These are phyloP conservation scores for Chitala chitala DNA, from an alignment of 2,113 vertebrate species.

Conservation along the genomic window DNA sequence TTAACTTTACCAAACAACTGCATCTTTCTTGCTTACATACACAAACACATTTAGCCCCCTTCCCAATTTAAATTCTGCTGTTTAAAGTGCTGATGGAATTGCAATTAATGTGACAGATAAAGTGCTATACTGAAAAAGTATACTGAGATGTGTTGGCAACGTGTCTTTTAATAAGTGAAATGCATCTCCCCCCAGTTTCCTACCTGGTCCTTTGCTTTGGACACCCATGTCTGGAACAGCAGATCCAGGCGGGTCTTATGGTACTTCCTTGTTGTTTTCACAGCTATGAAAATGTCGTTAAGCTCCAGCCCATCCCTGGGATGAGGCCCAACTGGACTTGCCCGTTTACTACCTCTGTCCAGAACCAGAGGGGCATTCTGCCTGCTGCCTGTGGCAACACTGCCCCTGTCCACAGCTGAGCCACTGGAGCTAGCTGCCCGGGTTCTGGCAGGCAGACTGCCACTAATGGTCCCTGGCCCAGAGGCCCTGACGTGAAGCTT, in stretches of 20 bases:
- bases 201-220: constrained; percentile 78
- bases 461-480: neutral
- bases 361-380: neutral
- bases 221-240: constrained; percentile 89
- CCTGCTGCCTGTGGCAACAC: neutral
- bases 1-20: neutral
- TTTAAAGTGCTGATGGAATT: neutral
- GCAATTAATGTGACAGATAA: neutral
- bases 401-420: neutral
- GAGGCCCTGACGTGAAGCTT: neutral
- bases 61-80: neutral
- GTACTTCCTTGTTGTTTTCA: constrained; percentile 91
- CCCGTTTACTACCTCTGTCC: neutral
- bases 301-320: constrained; percentile 59
- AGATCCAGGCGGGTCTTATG: constrained; percentile 79
- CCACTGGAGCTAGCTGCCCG: neutral
- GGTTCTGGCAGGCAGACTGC: neutral
- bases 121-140: neutral
- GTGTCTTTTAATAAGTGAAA: neutral
- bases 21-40: neutral
- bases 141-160: too few relatives aligned
- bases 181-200: neutral
- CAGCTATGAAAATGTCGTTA: constrained; percentile 86
- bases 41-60: neutral
- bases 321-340: constrained; percentile 8